phyloP scores from a whole-genome alignment of 2,797 vertebrate species.

The Anniella stebbinsi region DNA sequence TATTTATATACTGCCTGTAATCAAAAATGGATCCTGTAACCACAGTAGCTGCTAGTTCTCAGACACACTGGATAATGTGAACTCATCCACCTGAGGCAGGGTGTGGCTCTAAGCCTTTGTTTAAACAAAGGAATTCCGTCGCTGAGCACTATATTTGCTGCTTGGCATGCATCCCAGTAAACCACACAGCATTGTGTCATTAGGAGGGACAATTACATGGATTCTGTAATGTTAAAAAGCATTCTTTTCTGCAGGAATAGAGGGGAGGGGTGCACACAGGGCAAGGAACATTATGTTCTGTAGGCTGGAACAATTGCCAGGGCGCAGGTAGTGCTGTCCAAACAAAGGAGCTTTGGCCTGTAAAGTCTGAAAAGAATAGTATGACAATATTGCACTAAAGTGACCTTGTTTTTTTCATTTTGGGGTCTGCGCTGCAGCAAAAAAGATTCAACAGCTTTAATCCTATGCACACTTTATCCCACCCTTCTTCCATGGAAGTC shows the following conservation, averaged over 20 bases:
- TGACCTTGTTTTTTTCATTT: neutral
- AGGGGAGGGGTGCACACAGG: neutral
- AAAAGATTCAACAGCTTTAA: neutral
- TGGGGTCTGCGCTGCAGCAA: neutral
- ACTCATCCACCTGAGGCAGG: neutral
- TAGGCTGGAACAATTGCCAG: neutral
- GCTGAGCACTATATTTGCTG: neutral
- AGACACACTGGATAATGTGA: neutral
- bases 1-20: neutral
- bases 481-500: neutral
- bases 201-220: constrained; percentile 3
- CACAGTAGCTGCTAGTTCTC: neutral
- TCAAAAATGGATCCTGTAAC: constrained; percentile 17
- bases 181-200: neutral
- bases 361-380: neutral
- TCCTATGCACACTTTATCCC: neutral
- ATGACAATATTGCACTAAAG: neutral
- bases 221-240: neutral
- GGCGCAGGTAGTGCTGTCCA: neutral
- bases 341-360: neutral
- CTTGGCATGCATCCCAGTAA: constrained; percentile 5
- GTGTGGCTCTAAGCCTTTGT: neutral
- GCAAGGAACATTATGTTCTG: constrained; percentile 23
- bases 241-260: constrained; percentile 2
- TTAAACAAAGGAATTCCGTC: neutral